Evolutionary conservation across 2,888 invertebrate species (phyloP), one percentile per base, ranked within the genome.

Genomic region (Oxytorus armatus): DNA sequence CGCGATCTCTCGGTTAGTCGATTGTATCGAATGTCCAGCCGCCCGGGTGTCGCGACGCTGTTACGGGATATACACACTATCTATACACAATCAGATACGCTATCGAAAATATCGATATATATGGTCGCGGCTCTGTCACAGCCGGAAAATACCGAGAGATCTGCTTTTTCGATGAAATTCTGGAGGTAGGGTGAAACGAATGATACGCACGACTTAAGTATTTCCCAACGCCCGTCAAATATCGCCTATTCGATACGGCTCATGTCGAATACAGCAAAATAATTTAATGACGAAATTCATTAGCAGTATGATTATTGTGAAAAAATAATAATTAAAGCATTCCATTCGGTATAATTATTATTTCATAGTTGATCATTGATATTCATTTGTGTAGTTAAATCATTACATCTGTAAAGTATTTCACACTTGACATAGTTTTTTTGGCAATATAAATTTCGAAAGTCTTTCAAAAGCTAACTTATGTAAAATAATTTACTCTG

Each of bases 1-100:
- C 77, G 66, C 74, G 83, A 81, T 81, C 81, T 81, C 81, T 81
- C 83, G 81, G 76, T 81, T 81, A 72, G 74, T 83, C 81, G 77
- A 81, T 83, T 79, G 81, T 77, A 83, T 81, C 77, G 83, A 77
- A 83, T 83, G 75, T 57, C 72, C 78, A 61, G 75, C 25, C 82
- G 76, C 63, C 73, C 63, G 63, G 47, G 29, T 18, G 55, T 61
- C 53, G 63, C 72, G 68, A 55, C 72, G 68, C 73, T 65, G 77
- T 68, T 63, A 73, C 65, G 61, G 57, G 68, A 23, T 55, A 57
- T 39, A 55, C n/a, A n/a, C n/a, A n/a, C n/a, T n/a, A n/a, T n/a
- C n/a, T n/a, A n/a, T n/a, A n/a, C 55, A 76, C 77, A 80, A 80
- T 80, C 80, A 77, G 23, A 49, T 61, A 61, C 33, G 69, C 80